Base-by-base conservation (phyloP, 2,113 vertebrate species). In the Cyprinodon variegatus region DNA sequence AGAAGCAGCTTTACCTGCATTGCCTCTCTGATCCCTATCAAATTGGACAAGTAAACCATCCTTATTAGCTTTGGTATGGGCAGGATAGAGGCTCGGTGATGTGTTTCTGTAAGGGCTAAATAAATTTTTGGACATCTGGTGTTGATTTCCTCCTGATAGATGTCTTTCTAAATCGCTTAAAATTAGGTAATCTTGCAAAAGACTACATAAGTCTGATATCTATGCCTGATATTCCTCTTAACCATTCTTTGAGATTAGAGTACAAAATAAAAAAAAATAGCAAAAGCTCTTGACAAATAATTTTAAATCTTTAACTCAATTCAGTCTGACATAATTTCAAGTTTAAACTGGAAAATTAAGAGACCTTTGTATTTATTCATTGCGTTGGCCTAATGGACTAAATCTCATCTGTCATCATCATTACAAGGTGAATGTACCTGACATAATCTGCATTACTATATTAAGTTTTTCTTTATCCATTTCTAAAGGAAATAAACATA, bases 21-120 rank as follows among this genome's bases (percentile, higher is more conserved):
- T 29, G 46, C 71, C 67, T 75, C 60, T 53, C 72, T 46, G 79
- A 86, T 77, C 80, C 61, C 72, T 88, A 88, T 89, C 87, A 77
- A 88, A 85, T 71, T 38, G 38, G 68, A 73, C 40, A 20, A 72
- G 76, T 68, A 36, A 69, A 50, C 20, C 60, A 6, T 61, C 64
- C 87, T 80, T 72, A 81, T 90, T 85, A 82, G 65, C 65, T 67
- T 37, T 65, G 71, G 72, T 76, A 61, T 11, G 36, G 29, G 66
- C 72, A 50, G 74, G 65, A 69, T 38, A 5, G 37, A n/a, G 67
- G 40, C 50, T 78, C 48, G 67, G 76, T 63, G 71, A 74, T 48
- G 41, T 63, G 75, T 78, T 70, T 82, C 73, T 62, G 74, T 39
- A 73, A 68, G 76, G 70, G 38, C 48, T n/a, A 10, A 79, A 68